phyloP scores from a whole-genome alignment of 1,140 invertebrate genomes.

The Pararge aegeria region DNA sequence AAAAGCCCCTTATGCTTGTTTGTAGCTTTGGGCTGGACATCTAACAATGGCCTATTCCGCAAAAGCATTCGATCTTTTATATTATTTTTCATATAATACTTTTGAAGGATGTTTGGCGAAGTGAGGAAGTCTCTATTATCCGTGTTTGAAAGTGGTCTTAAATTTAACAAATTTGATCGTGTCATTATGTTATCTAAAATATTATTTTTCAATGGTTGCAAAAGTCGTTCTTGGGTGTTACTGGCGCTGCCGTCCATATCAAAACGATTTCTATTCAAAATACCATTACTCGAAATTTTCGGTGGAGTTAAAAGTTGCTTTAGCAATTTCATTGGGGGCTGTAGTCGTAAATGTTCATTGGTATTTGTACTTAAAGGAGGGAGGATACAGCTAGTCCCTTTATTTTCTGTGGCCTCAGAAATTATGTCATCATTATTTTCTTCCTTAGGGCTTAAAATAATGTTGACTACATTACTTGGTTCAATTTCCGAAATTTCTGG shows the following conservation, averaged over 20 bases:
- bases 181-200: conserved; percentile 26
- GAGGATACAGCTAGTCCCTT: conserved; percentile 46
- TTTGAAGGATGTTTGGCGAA: neutral
- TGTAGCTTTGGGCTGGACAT: neutral
- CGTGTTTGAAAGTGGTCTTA: conserved; percentile 11
- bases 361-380: conserved; percentile 29
- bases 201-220: conserved; percentile 21
- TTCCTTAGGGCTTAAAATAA: conserved; percentile 48
- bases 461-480: conserved; percentile 45
- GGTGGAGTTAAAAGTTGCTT: conserved; percentile 26
- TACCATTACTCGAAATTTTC: conserved; percentile 11
- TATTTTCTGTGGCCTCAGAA: conserved; percentile 46
- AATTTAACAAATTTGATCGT: conserved; percentile 28
- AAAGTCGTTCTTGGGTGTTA: conserved; percentile 40
- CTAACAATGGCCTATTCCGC: neutral
- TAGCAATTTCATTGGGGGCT: conserved; percentile 21
- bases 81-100: neutral
- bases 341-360: conserved; percentile 7
- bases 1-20: neutral
- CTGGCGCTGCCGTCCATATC: conserved; percentile 53
- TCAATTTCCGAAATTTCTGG: conserved; percentile 23
- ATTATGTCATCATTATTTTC: conserved; percentile 35
- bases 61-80: neutral
- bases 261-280: conserved; percentile 31
- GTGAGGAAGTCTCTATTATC: neutral